Base-by-base conservation (phyloP, 2,113 vertebrate genomes). In the Brachyhypopomus occidentalis region DNA sequence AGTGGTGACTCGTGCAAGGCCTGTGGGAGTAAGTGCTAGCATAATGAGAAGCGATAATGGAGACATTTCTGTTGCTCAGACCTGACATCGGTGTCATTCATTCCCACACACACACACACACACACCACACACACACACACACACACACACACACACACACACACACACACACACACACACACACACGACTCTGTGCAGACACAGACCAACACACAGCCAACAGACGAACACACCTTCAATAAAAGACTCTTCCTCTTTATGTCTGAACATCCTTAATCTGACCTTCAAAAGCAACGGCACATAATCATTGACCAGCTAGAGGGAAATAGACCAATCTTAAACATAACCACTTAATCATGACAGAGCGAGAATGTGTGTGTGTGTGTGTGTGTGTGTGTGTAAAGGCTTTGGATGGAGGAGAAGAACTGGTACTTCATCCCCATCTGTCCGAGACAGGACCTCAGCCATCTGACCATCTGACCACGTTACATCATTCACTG, bases 401-500 rank as follows among this genome's bases (percentile, higher is more conserved):
- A n/a, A 62, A 67, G 70, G 23, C 60, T 84, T 85, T 78, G 73
- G 81, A 20, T n/a, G 14, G 64, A 77, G 63, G 55, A 56, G 25
- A 38, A 72, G 30, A 83, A 88, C 87, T 81, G 85, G 77, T 86
- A 85, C 79, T 87, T 89, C 87, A 81, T 85, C 83, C 89, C 87
- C 86, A 90, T 87, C 84, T 89, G 88, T 81, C 87, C 83, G 83
- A 87, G 82, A 85, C 75, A 83, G 52, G n/a, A 66, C 82, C 72
- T 83, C 66, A 72, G 84, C 74, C 86, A 83, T 84, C 73, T 76
- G 30, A 86, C 88, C 90, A 88, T 89, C 85, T 88, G 83, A 90
- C 83, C 83, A 63, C 82, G 69, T 82, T 84, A 80, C 69, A 82
- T 84, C 72, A 80, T 19, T 70, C 66, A 38, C 59, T 73, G 19